Conservation (phyloP, 2,797 vertebrate species). For the Mycteria americana region DNA sequence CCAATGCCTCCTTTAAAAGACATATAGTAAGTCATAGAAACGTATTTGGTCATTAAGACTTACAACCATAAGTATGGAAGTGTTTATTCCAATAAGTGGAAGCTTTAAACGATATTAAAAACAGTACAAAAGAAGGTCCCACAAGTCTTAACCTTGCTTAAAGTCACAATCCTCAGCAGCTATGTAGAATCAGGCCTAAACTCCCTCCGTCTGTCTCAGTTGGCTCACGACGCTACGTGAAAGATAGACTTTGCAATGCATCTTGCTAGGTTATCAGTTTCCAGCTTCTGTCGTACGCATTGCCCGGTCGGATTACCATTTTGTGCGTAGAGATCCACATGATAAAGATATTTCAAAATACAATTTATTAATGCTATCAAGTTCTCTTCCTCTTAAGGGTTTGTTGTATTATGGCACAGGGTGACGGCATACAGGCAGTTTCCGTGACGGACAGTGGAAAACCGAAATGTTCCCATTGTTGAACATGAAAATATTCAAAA, state of each 20-base stretch:
- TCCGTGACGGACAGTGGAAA: neutral
- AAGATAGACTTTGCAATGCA: neutral
- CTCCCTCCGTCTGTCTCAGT: too few species aligned
- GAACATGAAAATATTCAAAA: neutral
- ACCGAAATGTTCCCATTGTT: neutral
- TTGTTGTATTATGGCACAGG: neutral
- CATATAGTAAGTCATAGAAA: neutral
- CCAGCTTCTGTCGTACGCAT: neutral
- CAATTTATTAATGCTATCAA: neutral
- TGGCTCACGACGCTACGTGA: neutral
- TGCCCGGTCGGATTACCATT: neutral
- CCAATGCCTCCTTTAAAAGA: neutral
- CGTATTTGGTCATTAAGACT: neutral
- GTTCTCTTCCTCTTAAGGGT: neutral
- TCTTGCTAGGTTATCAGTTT: neutral
- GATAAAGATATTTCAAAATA: neutral
- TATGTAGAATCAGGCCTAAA: accelerated
- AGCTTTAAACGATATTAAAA: neutral
- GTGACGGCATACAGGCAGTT: neutral
- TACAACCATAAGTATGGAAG: neutral
- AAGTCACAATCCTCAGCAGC: neutral
- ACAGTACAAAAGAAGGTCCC: neutral
- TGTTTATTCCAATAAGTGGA: neutral
- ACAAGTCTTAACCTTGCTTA: neutral
- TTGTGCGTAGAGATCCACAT: neutral